Conservation (phyloP, 2,113 vertebrate genomes). For the Stercorarius parasiticus region DNA sequence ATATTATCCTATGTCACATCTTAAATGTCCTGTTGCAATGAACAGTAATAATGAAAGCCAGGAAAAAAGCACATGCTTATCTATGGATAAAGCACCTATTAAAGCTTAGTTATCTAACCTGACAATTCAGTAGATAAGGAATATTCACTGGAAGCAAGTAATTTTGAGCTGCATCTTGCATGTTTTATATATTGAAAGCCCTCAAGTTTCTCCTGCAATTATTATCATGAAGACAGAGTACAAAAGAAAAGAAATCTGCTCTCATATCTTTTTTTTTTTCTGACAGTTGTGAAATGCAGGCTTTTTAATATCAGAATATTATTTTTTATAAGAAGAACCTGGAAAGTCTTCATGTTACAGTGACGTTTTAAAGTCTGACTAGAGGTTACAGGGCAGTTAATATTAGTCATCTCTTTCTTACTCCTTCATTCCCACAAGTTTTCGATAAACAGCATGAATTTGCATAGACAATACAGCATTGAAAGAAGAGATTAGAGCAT, state of each 20-base stretch:
- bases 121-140: constrained; percentile 46
- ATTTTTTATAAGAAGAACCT: constrained; percentile 3
- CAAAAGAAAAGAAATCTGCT: constrained; percentile 35
- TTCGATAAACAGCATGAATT: constrained; percentile 20
- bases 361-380: background rate
- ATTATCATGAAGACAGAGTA: constrained; percentile 45
- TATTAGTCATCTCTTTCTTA: background rate
- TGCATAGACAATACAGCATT: background rate
- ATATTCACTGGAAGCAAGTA: constrained; percentile 42
- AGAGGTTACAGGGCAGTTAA: constrained; percentile 13
- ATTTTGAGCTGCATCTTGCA: constrained; percentile 49
- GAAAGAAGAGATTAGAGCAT: background rate
- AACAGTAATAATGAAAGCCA: background rate
- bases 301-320: constrained; percentile 7
- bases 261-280: background rate
- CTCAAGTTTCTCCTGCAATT: constrained; percentile 45
- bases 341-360: background rate
- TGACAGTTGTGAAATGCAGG: background rate
- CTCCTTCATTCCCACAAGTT: constrained; percentile 15
- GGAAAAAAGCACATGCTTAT: constrained; percentile 17
- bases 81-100: constrained; percentile 42
- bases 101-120: constrained; percentile 48
- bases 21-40: background rate
- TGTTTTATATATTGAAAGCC: constrained; percentile 31
- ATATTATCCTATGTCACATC: background rate